Conservation (phyloP, 1,140 invertebrate genomes). For the Drosophila triauraria region DNA sequence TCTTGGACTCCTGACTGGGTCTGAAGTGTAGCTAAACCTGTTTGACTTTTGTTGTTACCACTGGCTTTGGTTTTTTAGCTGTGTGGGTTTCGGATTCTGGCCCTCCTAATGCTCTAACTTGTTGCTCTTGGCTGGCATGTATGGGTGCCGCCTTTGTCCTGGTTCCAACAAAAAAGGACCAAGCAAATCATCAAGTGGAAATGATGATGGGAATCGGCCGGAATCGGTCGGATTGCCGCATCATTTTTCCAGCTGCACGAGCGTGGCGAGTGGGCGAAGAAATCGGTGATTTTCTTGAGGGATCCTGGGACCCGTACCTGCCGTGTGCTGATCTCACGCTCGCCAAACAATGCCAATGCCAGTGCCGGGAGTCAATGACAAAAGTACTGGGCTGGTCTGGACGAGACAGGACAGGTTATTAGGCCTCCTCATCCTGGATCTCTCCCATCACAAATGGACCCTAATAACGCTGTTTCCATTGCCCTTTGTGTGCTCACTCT, state of each 20-base stretch:
- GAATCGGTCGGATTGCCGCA: slow-evolving; percentile 60
- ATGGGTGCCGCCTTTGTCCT: slow-evolving; percentile 59
- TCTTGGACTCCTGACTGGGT: slow-evolving; percentile 25
- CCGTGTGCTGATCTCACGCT: slow-evolving; percentile 83
- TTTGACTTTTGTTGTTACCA: slow-evolving; percentile 76
- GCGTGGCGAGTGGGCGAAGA: slow-evolving; percentile 73
- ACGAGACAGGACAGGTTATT: slow-evolving; percentile 28
- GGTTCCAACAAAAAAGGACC: slow-evolving; percentile 59
- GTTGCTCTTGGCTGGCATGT: slow-evolving; percentile 49
- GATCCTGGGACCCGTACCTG: slow-evolving; percentile 52
- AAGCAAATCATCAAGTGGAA: slow-evolving; percentile 79
- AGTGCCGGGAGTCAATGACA: slow-evolving; percentile 50
- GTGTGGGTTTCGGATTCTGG: slow-evolving; percentile 33
- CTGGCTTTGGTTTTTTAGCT: slow-evolving; percentile 48
- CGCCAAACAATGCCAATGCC: slow-evolving; percentile 60
- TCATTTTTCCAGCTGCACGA: slow-evolving; percentile 82
- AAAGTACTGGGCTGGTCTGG: slow-evolving; percentile 65
- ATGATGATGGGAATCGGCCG: slow-evolving; percentile 62
- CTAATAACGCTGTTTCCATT: slow-evolving; percentile 61
- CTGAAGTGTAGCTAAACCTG: slow-evolving; percentile 76
- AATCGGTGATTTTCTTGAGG: slow-evolving; percentile 14
- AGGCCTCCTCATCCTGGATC: slow-evolving; percentile 12
- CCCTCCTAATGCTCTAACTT: slow-evolving; percentile 55
- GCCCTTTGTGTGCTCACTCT: slow-evolving; percentile 32
- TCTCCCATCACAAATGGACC: slow-evolving; percentile 57